Conservation (phyloP, 2,797 vertebrate species). For the Tadarida brasiliensis region DNA sequence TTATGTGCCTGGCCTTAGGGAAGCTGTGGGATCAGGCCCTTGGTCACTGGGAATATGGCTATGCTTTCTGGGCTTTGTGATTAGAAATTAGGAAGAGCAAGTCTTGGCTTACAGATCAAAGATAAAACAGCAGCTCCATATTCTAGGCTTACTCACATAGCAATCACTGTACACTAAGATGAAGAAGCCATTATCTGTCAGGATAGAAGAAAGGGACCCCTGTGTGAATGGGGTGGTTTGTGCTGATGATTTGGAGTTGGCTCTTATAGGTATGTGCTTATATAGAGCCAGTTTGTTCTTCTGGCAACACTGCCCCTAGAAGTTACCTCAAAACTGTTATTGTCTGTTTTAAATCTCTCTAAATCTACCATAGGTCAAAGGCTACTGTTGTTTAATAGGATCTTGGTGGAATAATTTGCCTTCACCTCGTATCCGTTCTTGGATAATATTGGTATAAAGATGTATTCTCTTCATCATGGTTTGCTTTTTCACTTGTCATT, state of each 20-base stretch:
- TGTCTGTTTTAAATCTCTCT: slow-evolving; percentile 56
- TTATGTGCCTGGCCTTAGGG: neutral
- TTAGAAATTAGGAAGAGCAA: slow-evolving; percentile 49
- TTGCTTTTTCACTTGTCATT: slow-evolving; percentile 47
- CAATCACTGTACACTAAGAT: neutral
- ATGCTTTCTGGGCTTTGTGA: slow-evolving; percentile 44
- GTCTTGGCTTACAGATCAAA: slow-evolving; percentile 22
- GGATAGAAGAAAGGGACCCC: neutral
- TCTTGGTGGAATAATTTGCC: slow-evolving; percentile 28
- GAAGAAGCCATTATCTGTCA: neutral
- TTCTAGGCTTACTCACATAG: neutral
- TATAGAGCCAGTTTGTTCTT: slow-evolving; percentile 57
- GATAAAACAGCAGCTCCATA: neutral
- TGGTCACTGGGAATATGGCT: neutral
- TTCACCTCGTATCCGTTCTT: neutral
- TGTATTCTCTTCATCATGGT: slow-evolving; percentile 27
- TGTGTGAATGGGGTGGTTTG: neutral
- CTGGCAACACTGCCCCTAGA: neutral
- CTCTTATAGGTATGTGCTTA: neutral
- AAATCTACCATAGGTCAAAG: slow-evolving; percentile 34
- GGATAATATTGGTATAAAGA: neutral
- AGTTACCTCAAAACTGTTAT: neutral
- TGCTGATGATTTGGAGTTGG: slow-evolving; percentile 13
- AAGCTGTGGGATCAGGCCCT: neutral
- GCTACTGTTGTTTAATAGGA: neutral